Evolutionary conservation across 2,113 vertebrate species (phyloP).

Genomic region (Sceloporus undulatus): DNA sequence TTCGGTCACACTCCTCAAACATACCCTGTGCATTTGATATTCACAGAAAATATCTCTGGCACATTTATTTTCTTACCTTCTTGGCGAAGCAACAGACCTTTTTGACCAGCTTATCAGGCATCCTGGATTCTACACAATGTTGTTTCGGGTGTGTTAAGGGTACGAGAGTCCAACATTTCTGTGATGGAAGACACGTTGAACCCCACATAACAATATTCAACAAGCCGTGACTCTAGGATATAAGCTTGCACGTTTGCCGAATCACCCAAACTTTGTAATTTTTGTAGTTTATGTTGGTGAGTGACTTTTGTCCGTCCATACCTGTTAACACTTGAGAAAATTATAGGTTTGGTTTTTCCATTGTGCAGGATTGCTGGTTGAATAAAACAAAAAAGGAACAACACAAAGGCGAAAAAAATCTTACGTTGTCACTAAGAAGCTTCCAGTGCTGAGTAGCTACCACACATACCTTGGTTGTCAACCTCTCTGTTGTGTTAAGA

Average conservation of each 20-base stretch:
- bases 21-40: neutral
- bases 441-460: neutral
- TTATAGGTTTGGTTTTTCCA: too few relatives aligned
- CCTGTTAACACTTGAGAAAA: neutral
- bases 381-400: neutral
- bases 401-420: neutral
- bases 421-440: too few relatives aligned
- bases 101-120: too few relatives aligned
- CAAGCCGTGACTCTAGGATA: neutral
- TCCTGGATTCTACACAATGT: neutral
- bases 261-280: neutral
- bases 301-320: neutral
- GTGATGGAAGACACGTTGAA: neutral
- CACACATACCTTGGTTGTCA: neutral
- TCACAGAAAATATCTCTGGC: neutral
- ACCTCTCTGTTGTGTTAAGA: neutral
- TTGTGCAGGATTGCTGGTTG: neutral
- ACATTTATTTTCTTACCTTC: slow-evolving; percentile 7
- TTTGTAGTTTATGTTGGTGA: neutral
- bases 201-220: neutral
- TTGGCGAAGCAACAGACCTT: slow-evolving; percentile 2
- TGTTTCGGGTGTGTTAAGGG: neutral
- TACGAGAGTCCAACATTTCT: slow-evolving; percentile 1
- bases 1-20: neutral
- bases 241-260: neutral